phyloP scores from a whole-genome alignment of 2,888 invertebrate species.

The Morpho deidamia region DNA sequence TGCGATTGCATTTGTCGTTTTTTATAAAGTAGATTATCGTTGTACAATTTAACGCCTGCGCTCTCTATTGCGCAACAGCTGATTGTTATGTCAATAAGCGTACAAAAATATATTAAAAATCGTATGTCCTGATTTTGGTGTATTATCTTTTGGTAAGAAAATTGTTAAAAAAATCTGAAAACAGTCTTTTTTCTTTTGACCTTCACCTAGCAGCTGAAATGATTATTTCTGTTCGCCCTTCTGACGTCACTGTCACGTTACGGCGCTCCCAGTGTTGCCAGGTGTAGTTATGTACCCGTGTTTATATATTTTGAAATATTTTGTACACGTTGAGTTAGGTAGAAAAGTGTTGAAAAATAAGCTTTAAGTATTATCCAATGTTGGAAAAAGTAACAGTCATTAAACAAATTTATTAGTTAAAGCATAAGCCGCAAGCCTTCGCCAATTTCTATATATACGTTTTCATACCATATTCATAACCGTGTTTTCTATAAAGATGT shows the following conservation, averaged over 20 bases:
- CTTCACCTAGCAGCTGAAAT: slow-evolving; percentile 72
- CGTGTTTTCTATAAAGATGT: too few relatives aligned
- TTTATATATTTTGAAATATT: neutral
- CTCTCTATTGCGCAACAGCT: slow-evolving; percentile 38
- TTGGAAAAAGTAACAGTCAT: too few relatives aligned
- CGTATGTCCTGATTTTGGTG: neutral
- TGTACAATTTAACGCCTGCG: slow-evolving; percentile 38
- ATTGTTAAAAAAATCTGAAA: slow-evolving; percentile 12
- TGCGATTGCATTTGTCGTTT: neutral
- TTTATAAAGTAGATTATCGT: neutral
- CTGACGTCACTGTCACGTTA: slow-evolving; percentile 68
- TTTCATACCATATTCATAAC: too few relatives aligned
- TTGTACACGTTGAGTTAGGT: too few relatives aligned
- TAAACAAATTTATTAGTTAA: too few relatives aligned
- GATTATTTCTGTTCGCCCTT: slow-evolving; percentile 68
- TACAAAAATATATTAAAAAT: neutral
- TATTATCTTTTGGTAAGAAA: neutral
- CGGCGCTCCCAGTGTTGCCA: slow-evolving; percentile 45
- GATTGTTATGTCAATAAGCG: slow-evolving; percentile 48
- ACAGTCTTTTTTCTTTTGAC: slow-evolving; percentile 36
- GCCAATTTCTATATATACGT: too few relatives aligned
- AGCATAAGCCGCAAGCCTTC: too few relatives aligned
- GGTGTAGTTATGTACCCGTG: slow-evolving; percentile 11
- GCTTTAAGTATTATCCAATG: too few relatives aligned
- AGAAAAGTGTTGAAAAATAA: too few relatives aligned